These are phyloP conservation scores for Cliona cf. orientalis DNA, from an alignment of 37 sponge, comb jelly and placozoan genomes.

Conservation along the genomic window DNA sequence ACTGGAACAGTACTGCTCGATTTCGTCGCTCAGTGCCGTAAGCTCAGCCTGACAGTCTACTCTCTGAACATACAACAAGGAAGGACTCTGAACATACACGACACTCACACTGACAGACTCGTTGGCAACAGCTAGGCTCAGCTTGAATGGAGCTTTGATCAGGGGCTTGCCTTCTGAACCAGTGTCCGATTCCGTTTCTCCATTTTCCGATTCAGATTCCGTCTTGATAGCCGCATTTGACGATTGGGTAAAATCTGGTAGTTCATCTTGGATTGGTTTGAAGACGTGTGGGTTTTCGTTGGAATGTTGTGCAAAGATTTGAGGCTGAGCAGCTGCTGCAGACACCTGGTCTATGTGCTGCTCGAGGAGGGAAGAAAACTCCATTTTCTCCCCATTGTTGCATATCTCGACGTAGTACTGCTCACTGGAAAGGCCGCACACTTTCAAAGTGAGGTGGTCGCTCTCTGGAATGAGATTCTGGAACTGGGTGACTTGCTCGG, in stretches of 20 bases:
- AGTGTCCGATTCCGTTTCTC: conserved; percentile 8
- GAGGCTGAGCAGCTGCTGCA: neutral
- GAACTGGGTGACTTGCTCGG: conserved; percentile 38
- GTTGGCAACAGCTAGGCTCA: conserved; percentile 41
- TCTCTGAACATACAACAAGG: conserved; percentile 66
- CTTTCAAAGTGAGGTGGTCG: conserved; percentile 38
- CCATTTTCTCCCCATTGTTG: neutral
- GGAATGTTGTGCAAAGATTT: too few relatives aligned
- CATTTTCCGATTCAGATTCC: conserved; percentile 14
- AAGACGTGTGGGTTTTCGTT: neutral
- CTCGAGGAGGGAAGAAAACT: conserved; percentile 26
- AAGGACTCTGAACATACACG: conserved; percentile 58
- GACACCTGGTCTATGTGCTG: neutral
- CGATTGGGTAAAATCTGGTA: neutral
- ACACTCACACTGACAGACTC: conserved; percentile 55
- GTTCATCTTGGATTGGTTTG: neutral
- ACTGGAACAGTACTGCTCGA: conserved; percentile 65
- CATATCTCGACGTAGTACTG: conserved; percentile 12
- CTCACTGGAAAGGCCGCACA: conserved; percentile 2
- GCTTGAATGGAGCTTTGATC: conserved; percentile 67
- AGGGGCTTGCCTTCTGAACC: conserved; percentile 54
- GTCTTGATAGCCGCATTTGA: conserved; percentile 38
- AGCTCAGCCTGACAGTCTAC: conserved; percentile 64
- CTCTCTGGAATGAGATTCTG: conserved; percentile 15
- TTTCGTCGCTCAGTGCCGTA: conserved; percentile 47